A percentile compares a stretch with the other conserved stretches of the same genome.
phyloP scores from a whole-genome alignment of 1,140 invertebrate species.

The Cepaea nemoralis region DNA sequence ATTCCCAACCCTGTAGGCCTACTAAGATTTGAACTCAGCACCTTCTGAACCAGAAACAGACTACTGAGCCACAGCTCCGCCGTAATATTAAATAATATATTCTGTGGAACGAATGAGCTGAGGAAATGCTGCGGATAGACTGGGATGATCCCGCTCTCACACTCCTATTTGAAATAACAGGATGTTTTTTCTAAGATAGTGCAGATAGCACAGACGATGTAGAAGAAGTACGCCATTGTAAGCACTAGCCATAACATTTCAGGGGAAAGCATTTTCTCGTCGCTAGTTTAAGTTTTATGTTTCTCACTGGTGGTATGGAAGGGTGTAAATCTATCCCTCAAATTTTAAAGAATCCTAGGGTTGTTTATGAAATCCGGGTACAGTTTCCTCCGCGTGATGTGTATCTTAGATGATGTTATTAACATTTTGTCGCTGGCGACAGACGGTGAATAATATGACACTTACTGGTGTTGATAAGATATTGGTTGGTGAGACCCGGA shows the following conservation, averaged over 20 bases:
- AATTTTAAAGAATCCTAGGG: background rate
- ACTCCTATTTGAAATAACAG: background rate
- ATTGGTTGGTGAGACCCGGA: slow-evolving; percentile 76
- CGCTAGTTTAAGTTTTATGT: too few species aligned
- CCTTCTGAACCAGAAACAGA: too few species aligned
- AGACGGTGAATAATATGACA: slow-evolving; percentile 13
- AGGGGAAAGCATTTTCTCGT: too few species aligned
- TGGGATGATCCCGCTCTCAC: background rate
- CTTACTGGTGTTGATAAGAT: slow-evolving; percentile 74
- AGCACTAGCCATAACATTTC: background rate
- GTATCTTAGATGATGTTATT: background rate
- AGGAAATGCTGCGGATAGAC: too few species aligned
- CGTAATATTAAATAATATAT: too few species aligned
- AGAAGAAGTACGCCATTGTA: background rate
- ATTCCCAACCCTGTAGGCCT: too few species aligned
- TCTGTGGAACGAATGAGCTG: too few species aligned
- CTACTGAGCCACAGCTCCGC: too few species aligned
- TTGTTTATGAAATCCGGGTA: background rate
- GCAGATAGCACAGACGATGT: background rate
- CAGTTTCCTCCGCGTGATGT: background rate
- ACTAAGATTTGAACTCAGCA: too few species aligned
- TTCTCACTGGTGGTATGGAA: too few species aligned
- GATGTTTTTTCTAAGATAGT: background rate
- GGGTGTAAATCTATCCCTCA: too few species aligned
- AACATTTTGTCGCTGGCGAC: background rate